A percentile compares a stretch with the other conserved stretches of the same genome.
Evolutionary conservation across 2,888 invertebrate genomes (phyloP).

Genomic region (Zaprionus obscuricornis): DNA sequence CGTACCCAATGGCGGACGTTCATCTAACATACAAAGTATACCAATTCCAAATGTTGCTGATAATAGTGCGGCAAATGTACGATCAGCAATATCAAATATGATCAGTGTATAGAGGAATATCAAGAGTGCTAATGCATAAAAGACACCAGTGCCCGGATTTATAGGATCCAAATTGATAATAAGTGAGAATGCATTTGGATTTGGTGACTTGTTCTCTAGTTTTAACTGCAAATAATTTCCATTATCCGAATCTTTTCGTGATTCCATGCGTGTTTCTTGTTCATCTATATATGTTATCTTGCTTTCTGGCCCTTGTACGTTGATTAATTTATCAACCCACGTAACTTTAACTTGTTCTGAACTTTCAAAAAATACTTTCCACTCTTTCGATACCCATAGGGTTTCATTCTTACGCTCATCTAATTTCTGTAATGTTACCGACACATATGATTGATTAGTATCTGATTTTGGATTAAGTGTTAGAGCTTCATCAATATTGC

Average conservation of each 20-base stretch:
- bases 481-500: conserved; percentile 5
- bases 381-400: conserved; percentile 6
- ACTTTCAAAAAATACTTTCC: conserved; percentile 5
- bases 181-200: conserved; percentile 82
- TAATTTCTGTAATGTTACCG: neutral
- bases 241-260: neutral
- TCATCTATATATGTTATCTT: too few species aligned
- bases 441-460: neutral
- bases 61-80: conserved; percentile 72
- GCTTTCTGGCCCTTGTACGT: neutral
- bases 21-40: conserved; percentile 86
- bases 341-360: neutral
- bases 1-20: conserved; percentile 87
- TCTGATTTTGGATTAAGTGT: conserved; percentile 1
- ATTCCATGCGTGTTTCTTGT: too few species aligned
- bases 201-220: neutral
- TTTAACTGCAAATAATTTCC: neutral
- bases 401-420: neutral
- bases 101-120: conserved; percentile 91
- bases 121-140: conserved; percentile 89
- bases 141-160: conserved; percentile 87
- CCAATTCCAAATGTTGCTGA: conserved; percentile 87
- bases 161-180: conserved; percentile 85
- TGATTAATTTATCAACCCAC: too few species aligned
- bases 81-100: conserved; percentile 89